phyloP scores from a whole-genome alignment of 2,888 invertebrate genomes.

The Hedychridium roseum region DNA sequence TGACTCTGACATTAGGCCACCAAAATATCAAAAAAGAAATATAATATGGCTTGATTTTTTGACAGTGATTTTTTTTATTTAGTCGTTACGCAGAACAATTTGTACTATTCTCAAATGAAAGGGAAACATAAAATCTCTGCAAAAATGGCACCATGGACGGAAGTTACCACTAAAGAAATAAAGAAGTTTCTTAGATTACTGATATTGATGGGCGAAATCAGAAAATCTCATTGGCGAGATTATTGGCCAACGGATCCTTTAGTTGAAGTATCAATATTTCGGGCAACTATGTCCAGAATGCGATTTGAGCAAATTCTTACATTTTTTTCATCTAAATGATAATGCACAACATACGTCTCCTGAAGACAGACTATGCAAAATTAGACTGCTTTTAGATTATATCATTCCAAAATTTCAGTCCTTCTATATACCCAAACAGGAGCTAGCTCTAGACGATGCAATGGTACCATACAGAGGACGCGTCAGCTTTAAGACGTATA shows the following conservation, averaged over 20 bases:
- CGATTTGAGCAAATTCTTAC: slow-evolving; percentile 10
- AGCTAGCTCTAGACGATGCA: slow-evolving; percentile 14
- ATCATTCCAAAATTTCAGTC: slow-evolving; percentile 10
- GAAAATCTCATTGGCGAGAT: slow-evolving; percentile 11
- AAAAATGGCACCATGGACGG: slow-evolving; percentile 11
- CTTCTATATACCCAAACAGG: slow-evolving; percentile 13
- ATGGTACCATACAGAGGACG: slow-evolving; percentile 15
- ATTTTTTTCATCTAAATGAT: slow-evolving; percentile 13
- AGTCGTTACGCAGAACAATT: slow-evolving; percentile 11
- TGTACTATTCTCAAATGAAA: slow-evolving; percentile 14
- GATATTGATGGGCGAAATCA: slow-evolving; percentile 16
- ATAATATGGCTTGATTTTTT: slow-evolving; percentile 12
- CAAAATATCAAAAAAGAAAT: slow-evolving; percentile 9
- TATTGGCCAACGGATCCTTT: slow-evolving; percentile 14
- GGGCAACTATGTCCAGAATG: slow-evolving; percentile 3
- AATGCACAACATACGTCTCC: slow-evolving; percentile 5
- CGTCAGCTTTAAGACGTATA: slow-evolving; percentile 11
- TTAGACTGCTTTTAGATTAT: slow-evolving; percentile 11
- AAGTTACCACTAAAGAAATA: slow-evolving; percentile 10
- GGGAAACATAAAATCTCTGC: slow-evolving; percentile 7
- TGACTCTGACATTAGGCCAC: slow-evolving; percentile 10
- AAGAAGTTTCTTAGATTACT: slow-evolving; percentile 15
- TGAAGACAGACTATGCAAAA: slow-evolving; percentile 8
- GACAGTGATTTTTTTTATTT: slow-evolving; percentile 6
- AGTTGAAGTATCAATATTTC: slow-evolving; percentile 11